Evolutionary conservation across 2,888 invertebrate genomes (phyloP).

Genomic region (Melieria crassipennis): DNA sequence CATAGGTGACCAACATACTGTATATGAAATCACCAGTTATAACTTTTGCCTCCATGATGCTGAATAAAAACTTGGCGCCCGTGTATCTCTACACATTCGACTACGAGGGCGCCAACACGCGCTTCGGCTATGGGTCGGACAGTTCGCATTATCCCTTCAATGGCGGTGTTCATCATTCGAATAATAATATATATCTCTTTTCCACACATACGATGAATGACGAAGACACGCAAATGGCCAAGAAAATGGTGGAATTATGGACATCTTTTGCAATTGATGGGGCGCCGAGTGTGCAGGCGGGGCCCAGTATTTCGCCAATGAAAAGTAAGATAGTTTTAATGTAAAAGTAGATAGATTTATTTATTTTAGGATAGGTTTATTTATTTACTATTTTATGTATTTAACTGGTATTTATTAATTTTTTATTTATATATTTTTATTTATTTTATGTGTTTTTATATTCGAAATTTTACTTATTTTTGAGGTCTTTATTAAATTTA

Average conservation of each 20-base stretch:
- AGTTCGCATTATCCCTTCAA: slow-evolving; percentile 66
- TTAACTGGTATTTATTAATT: not conserved
- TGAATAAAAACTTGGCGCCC: slow-evolving; percentile 49
- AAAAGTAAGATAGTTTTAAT: slow-evolving; percentile 39
- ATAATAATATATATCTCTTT: slow-evolving; percentile 72
- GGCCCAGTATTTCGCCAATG: slow-evolving; percentile 38
- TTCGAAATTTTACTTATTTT: too few species aligned
- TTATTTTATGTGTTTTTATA: not conserved
- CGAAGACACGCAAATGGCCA: slow-evolving; percentile 65
- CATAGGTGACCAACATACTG: slow-evolving; percentile 51
- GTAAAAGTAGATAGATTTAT: too few species aligned
- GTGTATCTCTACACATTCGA: slow-evolving; percentile 68
- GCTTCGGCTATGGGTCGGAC: slow-evolving; percentile 66
- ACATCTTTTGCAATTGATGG: slow-evolving; percentile 64
- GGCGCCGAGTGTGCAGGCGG: slow-evolving; percentile 46
- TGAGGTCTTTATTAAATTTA: too few species aligned
- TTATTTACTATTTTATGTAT: too few species aligned
- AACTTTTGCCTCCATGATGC: slow-evolving; percentile 56
- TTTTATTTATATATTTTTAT: not conserved
- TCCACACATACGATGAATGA: slow-evolving; percentile 57
- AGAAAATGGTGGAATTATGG: slow-evolving; percentile 66
- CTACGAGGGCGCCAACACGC: slow-evolving; percentile 64
- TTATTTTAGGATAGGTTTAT: too few species aligned
- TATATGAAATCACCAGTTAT: slow-evolving; percentile 67
- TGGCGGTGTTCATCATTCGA: slow-evolving; percentile 70